phyloP scores from a whole-genome alignment of 1,140 invertebrate genomes.

The Drosophila miranda region DNA sequence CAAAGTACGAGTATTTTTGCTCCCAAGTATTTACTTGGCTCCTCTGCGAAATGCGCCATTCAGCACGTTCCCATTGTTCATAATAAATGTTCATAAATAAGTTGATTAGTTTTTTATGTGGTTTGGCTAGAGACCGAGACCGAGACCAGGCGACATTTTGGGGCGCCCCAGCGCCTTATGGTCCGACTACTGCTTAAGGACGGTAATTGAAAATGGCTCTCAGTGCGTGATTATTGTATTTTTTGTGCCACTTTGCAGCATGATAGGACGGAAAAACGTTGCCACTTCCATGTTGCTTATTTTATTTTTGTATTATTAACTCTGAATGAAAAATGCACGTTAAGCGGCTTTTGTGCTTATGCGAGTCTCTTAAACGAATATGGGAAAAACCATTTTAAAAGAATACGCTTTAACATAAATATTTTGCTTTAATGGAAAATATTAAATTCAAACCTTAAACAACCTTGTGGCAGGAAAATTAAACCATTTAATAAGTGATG shows the following conservation, averaged over 20 bases:
- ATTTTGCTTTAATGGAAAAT: too few relatives aligned
- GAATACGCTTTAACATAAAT: too few relatives aligned
- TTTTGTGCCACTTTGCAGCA: conserved; percentile 47
- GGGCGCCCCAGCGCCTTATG: conserved; percentile 42
- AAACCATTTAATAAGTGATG: too few relatives aligned
- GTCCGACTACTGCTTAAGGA: conserved; percentile 31
- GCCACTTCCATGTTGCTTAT: conserved; percentile 44
- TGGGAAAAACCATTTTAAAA: background rate
- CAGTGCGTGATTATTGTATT: conserved; percentile 77
- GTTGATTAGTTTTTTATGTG: conserved; percentile 81
- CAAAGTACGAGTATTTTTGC: conserved; percentile 26
- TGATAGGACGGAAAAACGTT: conserved; percentile 56
- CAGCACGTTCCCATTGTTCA: conserved; percentile 73
- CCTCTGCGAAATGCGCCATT: conserved; percentile 64
- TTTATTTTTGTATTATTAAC: conserved; percentile 52
- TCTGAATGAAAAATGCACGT: conserved; percentile 58
- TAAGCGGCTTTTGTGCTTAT: conserved; percentile 65
- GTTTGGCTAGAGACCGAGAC: conserved; percentile 21
- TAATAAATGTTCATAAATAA: conserved; percentile 79
- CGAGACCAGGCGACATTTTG: conserved; percentile 36
- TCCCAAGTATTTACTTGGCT: conserved; percentile 43
- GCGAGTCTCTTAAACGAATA: conserved; percentile 18
- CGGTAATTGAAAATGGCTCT: conserved; percentile 76
- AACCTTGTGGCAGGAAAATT: too few relatives aligned
- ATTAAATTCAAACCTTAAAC: too few relatives aligned